Base-by-base conservation (phyloP, 1,140 invertebrate genomes). In the Bombus ignitus region DNA sequence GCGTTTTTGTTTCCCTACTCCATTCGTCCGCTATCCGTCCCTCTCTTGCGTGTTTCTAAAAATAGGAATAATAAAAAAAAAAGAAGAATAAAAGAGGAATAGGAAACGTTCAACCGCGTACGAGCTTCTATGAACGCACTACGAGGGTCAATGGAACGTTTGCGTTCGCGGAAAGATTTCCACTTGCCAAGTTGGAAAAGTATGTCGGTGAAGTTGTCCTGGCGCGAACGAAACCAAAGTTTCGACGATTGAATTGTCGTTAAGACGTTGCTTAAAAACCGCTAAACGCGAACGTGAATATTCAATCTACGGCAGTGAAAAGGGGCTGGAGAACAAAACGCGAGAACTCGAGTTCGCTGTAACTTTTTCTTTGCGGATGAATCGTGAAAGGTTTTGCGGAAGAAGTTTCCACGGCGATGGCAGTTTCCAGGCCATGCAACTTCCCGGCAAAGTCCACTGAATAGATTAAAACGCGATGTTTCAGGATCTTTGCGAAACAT, bases 181-280 rank as follows among this genome's bases (percentile, higher is more conserved):
- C 47, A 18, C 47, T 22, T 22, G 47, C 5, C 18, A 53, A 22
- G 47, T 53, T 53, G 47, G 18, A 53, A 53, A 53, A 53, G 18
- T 53, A 53, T 22, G 47, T 53, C 47, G 47, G 47, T 0, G 47
- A 53, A 3, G 18, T 53, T 53, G 47, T 53, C 18, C 22, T 6
- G 18, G 47, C 18, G 18, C 47, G 47, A 53, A 22, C 47, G 47
- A 22, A 39, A 25, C 5, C 53, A 8, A 84, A 79, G 25, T 28
- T 71, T n/a, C 8, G 25, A 22, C 78, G 32, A 85, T 85, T 42
- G 68, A 57, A 73, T 15, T 2, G 47, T 81, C 71, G 57, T 85
- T 73, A 81, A 73, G 62, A 25, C 32, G 39, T 65, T 22, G 32
- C 28, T 73, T 53, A 74, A 81, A 71, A 85, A 72, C 2, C 42